phyloP scores from a whole-genome alignment of 2,888 invertebrate genomes.

The Panopea generosa region DNA sequence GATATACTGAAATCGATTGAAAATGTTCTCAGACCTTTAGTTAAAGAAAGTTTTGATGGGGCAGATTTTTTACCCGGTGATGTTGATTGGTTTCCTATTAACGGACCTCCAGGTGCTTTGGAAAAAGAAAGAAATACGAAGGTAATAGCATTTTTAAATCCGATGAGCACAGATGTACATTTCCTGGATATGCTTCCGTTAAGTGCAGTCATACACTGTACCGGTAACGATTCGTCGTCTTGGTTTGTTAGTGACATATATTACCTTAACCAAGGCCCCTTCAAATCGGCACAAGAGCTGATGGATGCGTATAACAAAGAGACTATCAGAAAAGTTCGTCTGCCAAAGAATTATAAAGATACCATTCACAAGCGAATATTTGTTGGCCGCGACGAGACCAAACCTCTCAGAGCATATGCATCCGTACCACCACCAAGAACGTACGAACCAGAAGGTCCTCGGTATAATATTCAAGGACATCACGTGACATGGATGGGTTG shows the following conservation, averaged over 20 bases:
- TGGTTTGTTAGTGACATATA: conserved; percentile 55
- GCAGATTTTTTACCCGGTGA: conserved; percentile 7
- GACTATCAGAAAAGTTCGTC: conserved; percentile 31
- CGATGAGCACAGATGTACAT: conserved; percentile 1
- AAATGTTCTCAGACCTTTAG: conserved; percentile 17
- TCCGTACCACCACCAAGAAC: conserved; percentile 61
- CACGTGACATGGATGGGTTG: conserved; percentile 70
- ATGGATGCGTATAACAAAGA: conserved; percentile 38
- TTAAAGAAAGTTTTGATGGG: conserved; percentile 62
- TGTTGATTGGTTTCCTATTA: background rate
- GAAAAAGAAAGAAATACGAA: background rate
- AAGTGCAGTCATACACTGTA: conserved; percentile 46
- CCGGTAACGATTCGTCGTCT: conserved; percentile 29
- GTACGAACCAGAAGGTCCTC: conserved; percentile 60
- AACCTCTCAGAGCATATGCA: conserved; percentile 46
- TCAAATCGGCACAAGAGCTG: conserved; percentile 33
- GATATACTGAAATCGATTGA: conserved; percentile 18
- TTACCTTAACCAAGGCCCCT: conserved; percentile 61
- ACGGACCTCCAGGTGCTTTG: background rate
- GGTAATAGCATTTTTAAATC: background rate
- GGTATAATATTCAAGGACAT: conserved; percentile 64
- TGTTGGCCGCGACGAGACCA: conserved; percentile 14
- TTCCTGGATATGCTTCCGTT: conserved; percentile 55
- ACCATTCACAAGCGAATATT: background rate
- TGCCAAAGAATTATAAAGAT: conserved; percentile 35